These are phyloP conservation scores for Nestor notabilis DNA, from an alignment of 2,113 vertebrate genomes.

Conservation along the genomic window DNA sequence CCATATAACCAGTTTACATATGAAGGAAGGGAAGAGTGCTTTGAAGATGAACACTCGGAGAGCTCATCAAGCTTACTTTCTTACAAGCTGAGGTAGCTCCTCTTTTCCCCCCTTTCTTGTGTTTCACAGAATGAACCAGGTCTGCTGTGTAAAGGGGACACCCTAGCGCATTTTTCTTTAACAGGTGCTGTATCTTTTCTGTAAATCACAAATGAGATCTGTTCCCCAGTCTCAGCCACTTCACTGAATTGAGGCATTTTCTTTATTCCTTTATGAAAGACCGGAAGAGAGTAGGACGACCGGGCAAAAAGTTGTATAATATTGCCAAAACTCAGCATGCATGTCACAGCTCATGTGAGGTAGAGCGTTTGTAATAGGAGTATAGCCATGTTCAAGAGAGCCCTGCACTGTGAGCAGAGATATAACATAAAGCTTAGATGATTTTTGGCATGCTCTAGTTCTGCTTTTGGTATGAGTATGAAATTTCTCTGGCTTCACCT, in stretches of 20 bases:
- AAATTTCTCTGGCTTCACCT: constrained; percentile 26
- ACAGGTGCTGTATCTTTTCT: background rate
- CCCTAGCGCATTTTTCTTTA: background rate
- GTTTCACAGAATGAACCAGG: background rate
- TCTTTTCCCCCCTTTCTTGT: background rate
- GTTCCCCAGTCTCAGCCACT: background rate
- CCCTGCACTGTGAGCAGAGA: background rate
- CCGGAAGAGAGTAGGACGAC: background rate
- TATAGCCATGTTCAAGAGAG: background rate
- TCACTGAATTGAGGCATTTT: background rate
- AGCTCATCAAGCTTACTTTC: constrained; percentile 80
- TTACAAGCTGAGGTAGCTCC: constrained; percentile 79
- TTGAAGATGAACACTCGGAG: constrained; percentile 82
- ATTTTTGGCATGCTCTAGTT: constrained; percentile 6
- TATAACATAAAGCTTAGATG: background rate
- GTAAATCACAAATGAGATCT: background rate
- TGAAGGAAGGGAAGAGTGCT: constrained; percentile 89
- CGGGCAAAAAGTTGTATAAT: background rate
- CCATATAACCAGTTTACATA: constrained; percentile 93
- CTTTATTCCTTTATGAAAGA: background rate
- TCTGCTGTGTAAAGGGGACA: background rate
- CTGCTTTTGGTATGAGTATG: background rate
- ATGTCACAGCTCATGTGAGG: background rate
- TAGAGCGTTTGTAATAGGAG: background rate
- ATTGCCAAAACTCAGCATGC: constrained; percentile 17